phyloP scores from a whole-genome alignment of 64 coral and sea anemone genomes.

The Montipora efflorescens region DNA sequence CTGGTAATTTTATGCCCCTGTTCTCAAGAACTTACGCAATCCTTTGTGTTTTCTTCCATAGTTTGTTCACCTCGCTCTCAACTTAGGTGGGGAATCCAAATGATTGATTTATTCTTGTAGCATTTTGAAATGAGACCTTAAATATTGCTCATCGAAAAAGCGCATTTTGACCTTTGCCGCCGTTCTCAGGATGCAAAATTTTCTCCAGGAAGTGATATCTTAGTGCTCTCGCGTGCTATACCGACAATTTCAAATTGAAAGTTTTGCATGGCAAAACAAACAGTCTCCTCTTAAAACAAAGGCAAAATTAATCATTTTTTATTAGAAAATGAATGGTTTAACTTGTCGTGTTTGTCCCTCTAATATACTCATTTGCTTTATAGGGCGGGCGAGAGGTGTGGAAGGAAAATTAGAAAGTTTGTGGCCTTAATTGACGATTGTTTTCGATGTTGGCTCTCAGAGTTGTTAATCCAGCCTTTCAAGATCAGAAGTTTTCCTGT shows the following conservation, averaged over 20 bases:
- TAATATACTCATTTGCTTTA: not conserved
- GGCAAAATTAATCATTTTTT: too few relatives aligned
- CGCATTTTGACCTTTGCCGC: not conserved
- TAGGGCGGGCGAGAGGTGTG: not conserved
- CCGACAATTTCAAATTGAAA: not conserved
- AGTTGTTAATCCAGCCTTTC: not conserved
- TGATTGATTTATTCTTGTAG: not conserved
- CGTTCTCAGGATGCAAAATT: not conserved
- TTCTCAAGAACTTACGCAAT: not conserved
- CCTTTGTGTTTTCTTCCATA: constrained; percentile 17
- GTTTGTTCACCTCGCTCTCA: not conserved
- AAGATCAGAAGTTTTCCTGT: too few relatives aligned
- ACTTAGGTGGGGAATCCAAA: not conserved
- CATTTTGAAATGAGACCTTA: not conserved
- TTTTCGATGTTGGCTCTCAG: not conserved
- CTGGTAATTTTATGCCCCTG: not conserved
- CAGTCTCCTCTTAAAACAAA: too few relatives aligned
- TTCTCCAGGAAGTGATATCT: not conserved
- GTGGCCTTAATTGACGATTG: not conserved
- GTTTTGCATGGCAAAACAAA: not conserved
- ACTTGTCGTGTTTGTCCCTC: not conserved
- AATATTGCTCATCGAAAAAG: not conserved
- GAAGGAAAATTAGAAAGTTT: not conserved
- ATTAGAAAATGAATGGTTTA: not conserved
- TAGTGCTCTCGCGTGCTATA: not conserved